Evolutionary conservation across 2,797 vertebrate species (phyloP).

Genomic region (Phylloscopus collybita): DNA sequence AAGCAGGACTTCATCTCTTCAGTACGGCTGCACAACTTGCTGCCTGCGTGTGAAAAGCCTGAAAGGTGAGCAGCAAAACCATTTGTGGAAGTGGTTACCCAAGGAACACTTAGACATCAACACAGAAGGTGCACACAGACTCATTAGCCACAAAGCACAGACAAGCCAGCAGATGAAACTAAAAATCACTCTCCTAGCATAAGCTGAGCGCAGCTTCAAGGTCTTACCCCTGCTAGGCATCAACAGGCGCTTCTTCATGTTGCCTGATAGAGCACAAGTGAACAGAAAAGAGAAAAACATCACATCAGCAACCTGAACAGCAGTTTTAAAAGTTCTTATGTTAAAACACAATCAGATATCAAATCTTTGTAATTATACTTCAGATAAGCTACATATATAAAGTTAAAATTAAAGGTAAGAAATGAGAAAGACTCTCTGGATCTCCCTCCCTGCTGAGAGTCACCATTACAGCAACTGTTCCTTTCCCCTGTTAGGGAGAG

Average conservation of each 20-base stretch:
- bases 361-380: not conserved
- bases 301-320: constrained; percentile 70
- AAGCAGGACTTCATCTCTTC: not conserved
- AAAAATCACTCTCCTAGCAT: constrained; percentile 65
- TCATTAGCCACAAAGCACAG: constrained; percentile 66
- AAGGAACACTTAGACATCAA: constrained; percentile 67
- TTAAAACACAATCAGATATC: constrained; percentile 42
- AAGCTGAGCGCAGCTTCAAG: constrained; percentile 66
- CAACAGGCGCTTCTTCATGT: constrained; percentile 85
- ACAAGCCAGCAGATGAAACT: constrained; percentile 71
- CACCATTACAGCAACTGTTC: not conserved
- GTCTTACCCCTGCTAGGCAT: constrained; percentile 86
- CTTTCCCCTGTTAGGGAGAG: not conserved
- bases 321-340: constrained; percentile 44
- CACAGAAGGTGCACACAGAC: constrained; percentile 67
- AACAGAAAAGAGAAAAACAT: constrained; percentile 76
- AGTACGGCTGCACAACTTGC: fast-evolving
- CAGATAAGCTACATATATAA: not conserved
- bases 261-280: constrained; percentile 79
- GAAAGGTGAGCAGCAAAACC: constrained; percentile 59
- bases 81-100: constrained; percentile 47
- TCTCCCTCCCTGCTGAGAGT: not conserved
- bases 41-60: constrained; percentile 30
- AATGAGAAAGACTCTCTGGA: not conserved
- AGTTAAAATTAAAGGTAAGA: not conserved